Percentiles rank a stretch among this genome's conserved stretches.
Conservation (phyloP, 2,797 vertebrate species). For the Ctenopoma kingsleyae region DNA sequence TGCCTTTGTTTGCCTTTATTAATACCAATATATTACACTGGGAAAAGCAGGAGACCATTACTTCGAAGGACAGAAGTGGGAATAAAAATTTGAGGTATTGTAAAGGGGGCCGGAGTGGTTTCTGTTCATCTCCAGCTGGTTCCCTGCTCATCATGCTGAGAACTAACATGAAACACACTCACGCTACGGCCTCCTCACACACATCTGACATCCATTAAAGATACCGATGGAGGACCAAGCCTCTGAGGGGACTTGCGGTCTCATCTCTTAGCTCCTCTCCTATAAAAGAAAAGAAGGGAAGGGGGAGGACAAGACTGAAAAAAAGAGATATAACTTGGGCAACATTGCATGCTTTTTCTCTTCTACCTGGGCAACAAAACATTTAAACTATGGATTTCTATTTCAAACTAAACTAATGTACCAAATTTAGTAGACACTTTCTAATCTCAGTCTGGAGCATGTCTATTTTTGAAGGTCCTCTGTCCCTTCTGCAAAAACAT, state of each 20-base stretch:
- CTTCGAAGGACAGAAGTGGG: constrained; percentile 57
- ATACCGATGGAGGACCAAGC: constrained; percentile 75
- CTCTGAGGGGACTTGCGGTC: constrained; percentile 77
- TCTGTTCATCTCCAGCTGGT: constrained; percentile 87
- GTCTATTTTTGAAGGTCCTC: constrained; percentile 53
- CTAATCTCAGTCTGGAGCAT: constrained; percentile 24
- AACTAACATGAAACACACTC: constrained; percentile 88
- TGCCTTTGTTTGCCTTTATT: constrained; percentile 85
- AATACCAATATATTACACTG: constrained; percentile 84
- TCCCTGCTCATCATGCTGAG: constrained; percentile 85
- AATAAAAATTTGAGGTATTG: constrained; percentile 82
- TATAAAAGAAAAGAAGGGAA: constrained; percentile 55
- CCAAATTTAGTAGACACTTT: constrained; percentile 9
- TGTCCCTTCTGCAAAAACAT: constrained; percentile 76
- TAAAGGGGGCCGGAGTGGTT: constrained; percentile 70
- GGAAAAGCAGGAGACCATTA: constrained; percentile 63
- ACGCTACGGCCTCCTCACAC: constrained; percentile 82
- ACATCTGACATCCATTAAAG: constrained; percentile 88
- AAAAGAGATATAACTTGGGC: constrained; percentile 49
- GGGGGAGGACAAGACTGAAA: constrained; percentile 53
- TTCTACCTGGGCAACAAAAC: constrained; percentile 22
- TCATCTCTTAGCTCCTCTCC: constrained; percentile 74
- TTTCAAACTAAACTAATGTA: constrained; percentile 13
- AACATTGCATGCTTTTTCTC: constrained; percentile 20
- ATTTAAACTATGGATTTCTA: constrained; percentile 31